Percentiles rank a stretch among this genome's conserved stretches.
Conservation (phyloP, 2,113 vertebrate genomes). For the Columba janthina region DNA sequence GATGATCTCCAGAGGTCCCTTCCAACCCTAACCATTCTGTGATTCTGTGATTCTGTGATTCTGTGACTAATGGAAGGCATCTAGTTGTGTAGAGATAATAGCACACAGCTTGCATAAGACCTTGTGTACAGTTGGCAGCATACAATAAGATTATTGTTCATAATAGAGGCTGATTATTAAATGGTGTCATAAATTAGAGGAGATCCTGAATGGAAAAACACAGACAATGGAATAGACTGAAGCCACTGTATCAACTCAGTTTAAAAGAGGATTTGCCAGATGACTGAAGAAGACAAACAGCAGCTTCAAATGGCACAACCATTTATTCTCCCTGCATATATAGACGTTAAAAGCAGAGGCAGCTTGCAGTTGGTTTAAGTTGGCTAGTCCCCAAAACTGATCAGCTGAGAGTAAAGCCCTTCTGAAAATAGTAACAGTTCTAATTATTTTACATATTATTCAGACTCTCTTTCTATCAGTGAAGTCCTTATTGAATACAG, state of each 20-base stretch:
- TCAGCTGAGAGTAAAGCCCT: neutral
- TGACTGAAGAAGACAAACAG: neutral
- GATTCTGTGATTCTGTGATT: too few species aligned
- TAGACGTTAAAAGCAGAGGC: neutral
- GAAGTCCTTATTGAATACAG: neutral
- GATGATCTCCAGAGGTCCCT: too few species aligned
- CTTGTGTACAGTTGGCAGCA: neutral
- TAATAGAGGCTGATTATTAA: slow-evolving; percentile 1
- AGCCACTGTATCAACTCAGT: neutral
- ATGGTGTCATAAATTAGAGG: neutral
- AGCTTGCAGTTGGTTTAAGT: neutral
- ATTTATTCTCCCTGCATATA: neutral
- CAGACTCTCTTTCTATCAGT: neutral
- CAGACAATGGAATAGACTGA: neutral
- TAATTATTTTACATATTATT: neutral
- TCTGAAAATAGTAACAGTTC: neutral
- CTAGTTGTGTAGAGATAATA: neutral
- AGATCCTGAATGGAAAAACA: slow-evolving; percentile 1
- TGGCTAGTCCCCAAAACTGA: neutral
- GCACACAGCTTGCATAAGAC: neutral
- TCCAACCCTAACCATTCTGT: too few species aligned
- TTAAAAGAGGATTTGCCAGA: neutral
- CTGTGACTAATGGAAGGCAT: neutral
- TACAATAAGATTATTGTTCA: slow-evolving; percentile 7
- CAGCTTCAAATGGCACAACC: neutral